Conservation (phyloP, 2,113 vertebrate genomes). For the Megaceryle torquata region DNA sequence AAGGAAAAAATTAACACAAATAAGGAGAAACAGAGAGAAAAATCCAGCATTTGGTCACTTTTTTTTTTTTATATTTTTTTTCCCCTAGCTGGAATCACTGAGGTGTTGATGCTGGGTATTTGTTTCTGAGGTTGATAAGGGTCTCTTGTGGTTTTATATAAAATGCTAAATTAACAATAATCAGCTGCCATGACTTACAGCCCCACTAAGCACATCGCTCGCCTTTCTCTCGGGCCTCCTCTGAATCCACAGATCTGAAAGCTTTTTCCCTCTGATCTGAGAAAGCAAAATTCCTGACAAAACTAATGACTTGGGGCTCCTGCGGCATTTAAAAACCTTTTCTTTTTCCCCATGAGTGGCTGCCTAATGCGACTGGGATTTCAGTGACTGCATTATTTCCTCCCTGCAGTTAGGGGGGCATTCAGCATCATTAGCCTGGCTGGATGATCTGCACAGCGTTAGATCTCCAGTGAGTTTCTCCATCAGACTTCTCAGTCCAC, state of each 20-base stretch:
- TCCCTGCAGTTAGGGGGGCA: not conserved
- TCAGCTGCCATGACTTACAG: not conserved
- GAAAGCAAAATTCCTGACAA: slow-evolving; percentile 3
- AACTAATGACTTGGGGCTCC: not conserved
- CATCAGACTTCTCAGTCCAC: not conserved
- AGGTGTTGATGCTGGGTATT: not conserved
- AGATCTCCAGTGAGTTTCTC: not conserved
- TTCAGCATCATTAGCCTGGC: not conserved
- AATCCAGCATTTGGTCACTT: not conserved
- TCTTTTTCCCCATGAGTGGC: not conserved
- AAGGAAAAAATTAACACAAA: not conserved
- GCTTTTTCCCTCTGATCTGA: not conserved
- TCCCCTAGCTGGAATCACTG: not conserved
- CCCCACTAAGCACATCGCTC: not conserved
- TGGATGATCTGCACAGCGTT: not conserved
- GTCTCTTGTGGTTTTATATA: not conserved
- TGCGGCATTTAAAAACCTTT: not conserved
- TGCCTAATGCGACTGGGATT: slow-evolving; percentile 19
- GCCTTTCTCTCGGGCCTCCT: not conserved
- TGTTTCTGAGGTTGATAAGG: not conserved
- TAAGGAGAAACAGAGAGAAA: not conserved
- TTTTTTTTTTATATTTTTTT: not conserved
- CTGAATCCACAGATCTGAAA: not conserved
- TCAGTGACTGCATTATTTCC: not conserved
- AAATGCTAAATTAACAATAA: slow-evolving; percentile 24